phyloP scores from a whole-genome alignment of 2,888 invertebrate species.

The Tetheella fluctuosa region DNA sequence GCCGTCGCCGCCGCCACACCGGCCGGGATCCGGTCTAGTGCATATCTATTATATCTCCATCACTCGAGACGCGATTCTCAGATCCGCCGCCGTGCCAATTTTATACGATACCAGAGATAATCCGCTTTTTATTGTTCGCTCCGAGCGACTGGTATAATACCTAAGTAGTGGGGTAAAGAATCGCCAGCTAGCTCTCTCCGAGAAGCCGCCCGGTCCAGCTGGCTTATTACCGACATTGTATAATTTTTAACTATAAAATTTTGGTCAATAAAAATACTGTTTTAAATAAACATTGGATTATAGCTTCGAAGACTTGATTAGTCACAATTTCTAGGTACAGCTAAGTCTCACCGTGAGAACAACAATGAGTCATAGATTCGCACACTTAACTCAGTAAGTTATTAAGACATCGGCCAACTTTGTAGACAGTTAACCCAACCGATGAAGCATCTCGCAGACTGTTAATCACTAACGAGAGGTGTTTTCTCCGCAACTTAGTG shows the following conservation, averaged over 20 bases:
- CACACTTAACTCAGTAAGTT: slow-evolving; percentile 31
- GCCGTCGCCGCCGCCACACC: slow-evolving; percentile 44
- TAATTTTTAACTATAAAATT: slow-evolving; percentile 22
- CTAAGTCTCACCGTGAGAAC: slow-evolving; percentile 50
- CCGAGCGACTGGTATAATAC: slow-evolving; percentile 32
- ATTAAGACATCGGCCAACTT: slow-evolving; percentile 34
- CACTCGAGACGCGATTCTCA: slow-evolving; percentile 66
- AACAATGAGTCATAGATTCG: slow-evolving; percentile 66
- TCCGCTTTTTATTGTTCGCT: slow-evolving; percentile 66
- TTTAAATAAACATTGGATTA: slow-evolving; percentile 34
- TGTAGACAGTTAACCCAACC: slow-evolving; percentile 34
- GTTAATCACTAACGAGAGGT: slow-evolving; percentile 27
- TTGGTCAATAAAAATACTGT: slow-evolving; percentile 26
- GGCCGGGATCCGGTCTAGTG: slow-evolving; percentile 73
- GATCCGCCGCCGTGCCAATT: slow-evolving; percentile 71
- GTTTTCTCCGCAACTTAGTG: slow-evolving; percentile 27
- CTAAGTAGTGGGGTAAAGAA: slow-evolving; percentile 38
- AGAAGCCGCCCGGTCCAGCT: slow-evolving; percentile 34
- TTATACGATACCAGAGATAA: slow-evolving; percentile 68
- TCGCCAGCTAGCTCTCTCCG: slow-evolving; percentile 48
- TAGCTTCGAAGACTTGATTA: slow-evolving; percentile 53
- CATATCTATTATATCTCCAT: slow-evolving; percentile 77
- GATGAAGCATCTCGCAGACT: slow-evolving; percentile 26
- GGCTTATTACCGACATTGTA: slow-evolving; percentile 20
- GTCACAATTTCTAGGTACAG: slow-evolving; percentile 63